Evolutionary conservation across 2,888 invertebrate genomes (phyloP).

Genomic region (Rhodophaea formosa): DNA sequence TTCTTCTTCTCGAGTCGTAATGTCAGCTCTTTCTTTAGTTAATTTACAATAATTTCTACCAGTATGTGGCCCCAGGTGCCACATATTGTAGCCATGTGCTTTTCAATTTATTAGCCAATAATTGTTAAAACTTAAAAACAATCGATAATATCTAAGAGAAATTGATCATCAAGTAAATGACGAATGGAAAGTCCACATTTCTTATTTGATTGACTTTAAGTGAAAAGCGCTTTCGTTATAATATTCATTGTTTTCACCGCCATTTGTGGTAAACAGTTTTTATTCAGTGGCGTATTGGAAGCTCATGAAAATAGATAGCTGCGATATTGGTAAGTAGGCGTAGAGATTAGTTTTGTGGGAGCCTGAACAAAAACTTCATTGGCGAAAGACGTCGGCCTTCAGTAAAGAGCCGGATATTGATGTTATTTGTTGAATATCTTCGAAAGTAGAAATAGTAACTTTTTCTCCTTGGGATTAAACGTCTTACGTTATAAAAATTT

Average conservation of each 20-base stretch:
- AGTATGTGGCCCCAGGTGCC: too few species aligned
- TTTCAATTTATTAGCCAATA: not conserved
- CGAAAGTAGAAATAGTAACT: not conserved
- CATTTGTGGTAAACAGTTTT: conserved; percentile 3
- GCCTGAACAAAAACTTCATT: conserved; percentile 2
- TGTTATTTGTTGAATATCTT: not conserved
- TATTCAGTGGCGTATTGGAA: not conserved
- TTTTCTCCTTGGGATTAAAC: not conserved
- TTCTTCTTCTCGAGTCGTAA: too few species aligned
- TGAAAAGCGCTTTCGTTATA: conserved; percentile 7
- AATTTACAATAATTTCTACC: too few species aligned
- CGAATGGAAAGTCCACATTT: not conserved
- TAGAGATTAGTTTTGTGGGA: not conserved
- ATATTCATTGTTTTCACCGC: not conserved
- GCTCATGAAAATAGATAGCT: conserved; percentile 8
- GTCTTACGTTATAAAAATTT: too few species aligned
- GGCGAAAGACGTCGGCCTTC: conserved; percentile 1
- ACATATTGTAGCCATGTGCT: too few species aligned
- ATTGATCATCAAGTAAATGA: not conserved
- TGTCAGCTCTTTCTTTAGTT: too few species aligned
- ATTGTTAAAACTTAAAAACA: not conserved
- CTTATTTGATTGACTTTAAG: conserved; percentile 1
- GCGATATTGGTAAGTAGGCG: conserved; percentile 1
- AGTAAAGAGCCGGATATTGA: not conserved
- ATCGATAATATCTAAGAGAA: not conserved